Evolutionary conservation across 2,797 vertebrate genomes (phyloP), one percentile per base, ranked within the genome.

Genomic region (Sebastes aleutianus): DNA sequence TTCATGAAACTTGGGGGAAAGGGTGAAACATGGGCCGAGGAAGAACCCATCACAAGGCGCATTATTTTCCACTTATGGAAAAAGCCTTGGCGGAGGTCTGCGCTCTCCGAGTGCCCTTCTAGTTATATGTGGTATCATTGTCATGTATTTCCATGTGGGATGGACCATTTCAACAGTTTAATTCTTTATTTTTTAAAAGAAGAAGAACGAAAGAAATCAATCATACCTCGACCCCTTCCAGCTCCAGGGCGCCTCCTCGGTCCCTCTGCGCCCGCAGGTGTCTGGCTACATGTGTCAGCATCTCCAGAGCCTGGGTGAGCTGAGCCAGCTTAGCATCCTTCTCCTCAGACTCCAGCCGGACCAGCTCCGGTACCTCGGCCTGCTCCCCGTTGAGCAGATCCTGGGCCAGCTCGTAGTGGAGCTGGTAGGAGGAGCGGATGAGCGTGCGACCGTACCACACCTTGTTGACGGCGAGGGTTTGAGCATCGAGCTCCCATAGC

Each of bases 361-460:
- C 59, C 78, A 99, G 88, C 84, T 99, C 98, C 0, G 81, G 91
- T 6, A 99, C 97, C 29, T 96, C 91, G 0, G 61, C 94, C 18
- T 63, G 50, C 6, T 97, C 96, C 2, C 97, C 96, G 0, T 97
- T 95, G 31, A 99, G 88, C 1, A 99, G 91, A 1, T 93, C 96
- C 92, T 99, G 99, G 6, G 98, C 98, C 47, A 95, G 94, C 94
- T 99, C 98, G 0, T 99, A 99, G 88, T 94, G 94, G 0, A 99
- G 96, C 94, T 99, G 97, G 94, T 98, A 99, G 10, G 97, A 95
- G 8, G 99, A 99, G 18, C 95, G 95, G 85, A 99, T 96, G 39
- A 99, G 85, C 9, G 95, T 98, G 70, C 95, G 96, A 1, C 92
- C 94, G 6, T 96, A 99, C 95, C 95, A 97, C 32, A 98, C 97